These are phyloP conservation scores for Strigamia crassipes DNA, from an alignment of 2,888 invertebrate genomes.

Conservation along the genomic window DNA sequence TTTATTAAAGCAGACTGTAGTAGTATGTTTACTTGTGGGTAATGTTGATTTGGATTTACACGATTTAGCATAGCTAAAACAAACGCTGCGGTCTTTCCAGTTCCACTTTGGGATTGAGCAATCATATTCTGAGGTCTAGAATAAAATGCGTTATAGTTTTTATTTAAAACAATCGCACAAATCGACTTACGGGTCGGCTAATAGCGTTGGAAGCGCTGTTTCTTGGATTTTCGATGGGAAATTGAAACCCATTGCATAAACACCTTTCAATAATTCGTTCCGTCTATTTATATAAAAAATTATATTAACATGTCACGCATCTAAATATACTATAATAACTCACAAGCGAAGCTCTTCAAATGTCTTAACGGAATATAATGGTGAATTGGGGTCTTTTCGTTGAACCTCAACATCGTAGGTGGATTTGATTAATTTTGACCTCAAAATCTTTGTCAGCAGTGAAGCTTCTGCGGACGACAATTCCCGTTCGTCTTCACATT, in stretches of 20 bases:
- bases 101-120: constrained; percentile 98
- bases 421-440: constrained; percentile 83
- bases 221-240: constrained; percentile 98
- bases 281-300: constrained; percentile 64
- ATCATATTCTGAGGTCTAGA: constrained; percentile 92
- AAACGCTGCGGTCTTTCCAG: constrained; percentile 99
- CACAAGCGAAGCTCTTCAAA: constrained; percentile 63
- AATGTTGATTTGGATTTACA: constrained; percentile 76
- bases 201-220: constrained; percentile 88
- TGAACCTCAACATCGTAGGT: constrained; percentile 88
- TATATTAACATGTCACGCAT: not conserved
- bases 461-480: constrained; percentile 77
- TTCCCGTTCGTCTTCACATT: not conserved
- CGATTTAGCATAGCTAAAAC: constrained; percentile 94
- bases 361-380: constrained; percentile 80
- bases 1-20: not conserved
- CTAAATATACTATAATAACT: constrained; percentile 52
- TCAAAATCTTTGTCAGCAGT: constrained; percentile 84
- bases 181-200: constrained; percentile 79
- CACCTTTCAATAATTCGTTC: constrained; percentile 87
- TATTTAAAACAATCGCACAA: not conserved
- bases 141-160: constrained; percentile 45
- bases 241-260: constrained; percentile 95
- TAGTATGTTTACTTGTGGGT: constrained; percentile 73
- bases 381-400: constrained; percentile 89